Percentiles rank a stretch among this genome's conserved stretches.
Evolutionary conservation across 35 echinoderm and acorn worm species (phyloP).

Genomic region (Ophioderma brevispina): DNA sequence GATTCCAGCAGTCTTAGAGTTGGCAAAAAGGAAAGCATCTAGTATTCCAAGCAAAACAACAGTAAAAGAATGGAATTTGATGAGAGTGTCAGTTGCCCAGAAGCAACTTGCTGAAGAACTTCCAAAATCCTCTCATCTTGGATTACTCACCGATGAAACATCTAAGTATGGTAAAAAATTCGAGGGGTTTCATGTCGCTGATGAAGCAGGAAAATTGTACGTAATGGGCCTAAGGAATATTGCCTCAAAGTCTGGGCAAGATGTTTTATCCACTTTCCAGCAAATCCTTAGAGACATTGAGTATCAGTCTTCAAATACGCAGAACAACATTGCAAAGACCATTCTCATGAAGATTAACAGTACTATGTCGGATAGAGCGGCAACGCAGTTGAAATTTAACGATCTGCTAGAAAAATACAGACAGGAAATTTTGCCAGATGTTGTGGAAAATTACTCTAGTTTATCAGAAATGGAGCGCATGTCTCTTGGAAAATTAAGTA

Average conservation of each 20-base stretch:
- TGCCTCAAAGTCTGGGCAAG: conserved; percentile 34
- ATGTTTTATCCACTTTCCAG: conserved; percentile 29
- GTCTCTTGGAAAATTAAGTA: background rate
- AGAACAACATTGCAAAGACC: too few relatives aligned
- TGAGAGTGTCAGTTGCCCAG: background rate
- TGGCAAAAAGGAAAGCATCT: background rate
- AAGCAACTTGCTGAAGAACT: conserved; percentile 27
- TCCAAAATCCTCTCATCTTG: background rate
- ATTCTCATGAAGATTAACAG: too few relatives aligned
- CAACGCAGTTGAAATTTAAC: background rate
- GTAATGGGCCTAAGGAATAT: conserved; percentile 43
- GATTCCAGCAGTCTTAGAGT: background rate
- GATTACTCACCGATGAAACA: conserved; percentile 36
- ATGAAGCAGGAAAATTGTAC: background rate
- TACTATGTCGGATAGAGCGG: background rate
- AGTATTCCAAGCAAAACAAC: conserved; percentile 20
- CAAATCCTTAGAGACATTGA: conserved; percentile 47
- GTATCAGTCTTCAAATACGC: conserved; percentile 9
- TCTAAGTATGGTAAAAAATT: conserved; percentile 39
- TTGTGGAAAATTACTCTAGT: background rate
- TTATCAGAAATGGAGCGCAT: background rate
- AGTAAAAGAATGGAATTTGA: conserved; percentile 17
- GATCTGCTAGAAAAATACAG: background rate
- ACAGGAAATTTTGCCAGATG: background rate
- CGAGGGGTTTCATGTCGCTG: conserved; percentile 26